Base-by-base conservation (phyloP, 2,113 vertebrate genomes). In the Halcyon senegalensis region DNA sequence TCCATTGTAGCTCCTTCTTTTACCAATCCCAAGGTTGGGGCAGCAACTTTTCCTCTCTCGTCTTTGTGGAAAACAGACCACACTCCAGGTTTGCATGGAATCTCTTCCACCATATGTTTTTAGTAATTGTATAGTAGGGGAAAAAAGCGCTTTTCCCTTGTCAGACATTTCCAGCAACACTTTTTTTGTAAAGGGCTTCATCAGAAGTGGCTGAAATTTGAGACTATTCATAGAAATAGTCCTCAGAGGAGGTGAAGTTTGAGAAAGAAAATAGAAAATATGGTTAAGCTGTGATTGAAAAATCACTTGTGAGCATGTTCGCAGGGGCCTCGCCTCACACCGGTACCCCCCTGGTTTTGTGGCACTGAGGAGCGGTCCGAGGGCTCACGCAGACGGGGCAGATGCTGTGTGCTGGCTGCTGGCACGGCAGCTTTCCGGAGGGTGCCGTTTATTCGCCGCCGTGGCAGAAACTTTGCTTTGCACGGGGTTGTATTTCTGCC, bases 151-250 rank as follows among this genome's bases (percentile, higher is more conserved):
- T 96, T 96, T 91, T 96, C 69, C 94, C 92, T 82, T 97, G 95
- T 97, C 96, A 96, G 96, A 67, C 74, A 43, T 92, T 94, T 97
- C 89, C 76, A 89, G 89, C 81, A 92, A 94, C 94, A 87, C 86
- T 91, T 91, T 95, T 94, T 92, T 91, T 43, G 51, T 20, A 33
- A 93, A 92, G 86, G 82, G 48, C 85, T 94, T 82, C 83, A 90
- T 94, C 95, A 93, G 81, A 95, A 95, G 80, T 63, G 87, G 84
- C 59, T 96, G 94, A 95, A 96, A 96, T 83, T 82, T 27, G 91
- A 96, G 69, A 87, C 92, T 86, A 37, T 75, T 96, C 83, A 48
- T 53, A 64, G 76, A 72, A 91, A 14, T 24, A 43, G 58, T 46
- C 89, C 95, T 84, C 20, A 27, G 90, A 89, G 91, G 59, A 92